phyloP scores from a whole-genome alignment of 2,888 invertebrate genomes.

The Ischnura elegans region DNA sequence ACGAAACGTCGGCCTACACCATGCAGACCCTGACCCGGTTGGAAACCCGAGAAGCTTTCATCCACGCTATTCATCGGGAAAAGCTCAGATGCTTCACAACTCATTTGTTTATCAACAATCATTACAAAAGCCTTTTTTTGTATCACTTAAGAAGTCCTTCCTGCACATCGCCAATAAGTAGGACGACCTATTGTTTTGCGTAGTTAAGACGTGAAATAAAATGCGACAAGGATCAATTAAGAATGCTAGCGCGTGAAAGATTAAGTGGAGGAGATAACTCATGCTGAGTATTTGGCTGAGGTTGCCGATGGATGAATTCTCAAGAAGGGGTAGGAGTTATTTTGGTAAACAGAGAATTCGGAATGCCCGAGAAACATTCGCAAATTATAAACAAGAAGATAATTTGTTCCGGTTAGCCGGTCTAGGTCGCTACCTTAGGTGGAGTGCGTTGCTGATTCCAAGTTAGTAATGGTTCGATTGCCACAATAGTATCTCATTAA shows the following conservation, averaged over 20 bases:
- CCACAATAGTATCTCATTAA: not conserved
- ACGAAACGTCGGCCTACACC: no score
- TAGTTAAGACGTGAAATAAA: not conserved
- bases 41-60: no score
- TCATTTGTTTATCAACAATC: no score
- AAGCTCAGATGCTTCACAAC: no score
- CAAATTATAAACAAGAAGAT: not conserved
- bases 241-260: not conserved
- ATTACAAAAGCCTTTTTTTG: no score
- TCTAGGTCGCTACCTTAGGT: not conserved
- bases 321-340: not conserved
- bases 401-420: not conserved
- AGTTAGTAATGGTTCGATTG: not conserved
- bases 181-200: no score
- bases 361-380: slow-evolving; percentile 10
- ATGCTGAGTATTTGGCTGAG: not conserved
- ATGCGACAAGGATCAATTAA: not conserved
- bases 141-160: no score
- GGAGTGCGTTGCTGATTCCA: not conserved
- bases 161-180: no score
- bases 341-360: not conserved
- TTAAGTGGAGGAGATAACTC: not conserved
- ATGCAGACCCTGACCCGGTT: no score
- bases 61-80: no score
- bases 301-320: not conserved